These are phyloP conservation scores for Aradus depressus DNA, from an alignment of 2,888 invertebrate species.

Conservation along the genomic window DNA sequence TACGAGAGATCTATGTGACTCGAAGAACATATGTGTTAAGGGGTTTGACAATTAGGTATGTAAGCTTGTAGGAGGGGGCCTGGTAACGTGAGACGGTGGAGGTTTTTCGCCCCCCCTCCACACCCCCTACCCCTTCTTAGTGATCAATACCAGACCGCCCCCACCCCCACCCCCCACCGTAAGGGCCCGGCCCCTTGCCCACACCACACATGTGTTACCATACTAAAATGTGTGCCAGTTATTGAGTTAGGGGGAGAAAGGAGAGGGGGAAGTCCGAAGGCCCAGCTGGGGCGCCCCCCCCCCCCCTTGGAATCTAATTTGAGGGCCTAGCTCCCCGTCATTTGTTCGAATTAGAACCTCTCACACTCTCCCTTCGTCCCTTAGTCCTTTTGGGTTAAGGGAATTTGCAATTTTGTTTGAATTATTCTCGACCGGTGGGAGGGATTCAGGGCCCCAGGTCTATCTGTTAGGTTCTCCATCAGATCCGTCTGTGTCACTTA, in stretches of 20 bases:
- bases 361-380: slow-evolving; percentile 5
- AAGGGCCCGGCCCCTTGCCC: neutral
- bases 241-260: slow-evolving; percentile 32
- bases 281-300: slow-evolving; percentile 35
- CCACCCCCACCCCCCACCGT: neutral
- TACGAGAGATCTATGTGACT: too few species aligned
- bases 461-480: too few species aligned
- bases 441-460: too few species aligned
- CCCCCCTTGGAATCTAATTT: slow-evolving; percentile 28
- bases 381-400: slow-evolving; percentile 20
- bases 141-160: slow-evolving; percentile 20
- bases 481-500: too few species aligned
- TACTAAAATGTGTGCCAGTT: slow-evolving; percentile 32
- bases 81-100: slow-evolving; percentile 8
- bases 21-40: too few species aligned
- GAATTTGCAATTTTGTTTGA: slow-evolving; percentile 31
- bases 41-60: slow-evolving; percentile 18
- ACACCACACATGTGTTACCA: slow-evolving; percentile 30
- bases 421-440: slow-evolving; percentile 28
- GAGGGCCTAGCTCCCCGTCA: slow-evolving; percentile 29
- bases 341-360: slow-evolving; percentile 30
- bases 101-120: slow-evolving; percentile 8
- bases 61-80: slow-evolving; percentile 11
- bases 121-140: slow-evolving; percentile 11
- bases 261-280: slow-evolving; percentile 40